Base-by-base conservation (phyloP, 1,140 invertebrate species). In the Caenorhabditis remanei region DNA sequence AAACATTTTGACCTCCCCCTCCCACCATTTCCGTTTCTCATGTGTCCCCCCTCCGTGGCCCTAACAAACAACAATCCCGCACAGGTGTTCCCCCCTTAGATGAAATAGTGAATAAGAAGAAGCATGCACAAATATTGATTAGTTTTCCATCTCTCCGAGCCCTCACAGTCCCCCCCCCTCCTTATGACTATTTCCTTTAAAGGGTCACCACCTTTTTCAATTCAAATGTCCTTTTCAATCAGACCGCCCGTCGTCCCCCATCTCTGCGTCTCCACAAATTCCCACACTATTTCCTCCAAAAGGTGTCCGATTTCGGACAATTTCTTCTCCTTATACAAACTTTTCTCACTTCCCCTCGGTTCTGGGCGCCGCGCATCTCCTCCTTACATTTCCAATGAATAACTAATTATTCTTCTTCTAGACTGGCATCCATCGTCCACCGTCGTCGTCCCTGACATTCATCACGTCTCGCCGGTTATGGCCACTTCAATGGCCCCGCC, bases 221-320 rank as follows among this genome's bases (percentile, higher is more conserved):
- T 79, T 79, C 71, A 50, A 79, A 63, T 50, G 71, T 79, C 71
- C 71, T 79, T 79, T 79, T 79, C 71, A 79, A 79, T 79, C 71
- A 79, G 71, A 11, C 71, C 65, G 65, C 65, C 61, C 14, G 5
- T 24, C 61, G 9, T 21, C 6, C 40, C 41, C 53, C 24, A 21
- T 79, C 46, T 50, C 46, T 41, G 9, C n/a, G 9, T 46, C 67
- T 75, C 67, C 19, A 32, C 40, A 13, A 75, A 19, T 79, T 79
- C 46, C 16, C n/a, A 19, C 53, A n/a, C 9, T 79, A 50, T 79
- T 79, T 79, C 71, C 11, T 32, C 32, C 32, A 32, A 4, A 24
- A 11, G 71, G 71, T 79, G 71, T 50, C 71, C 71, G 71, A 79
- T 79, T 79, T 79, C 71, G 71, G 71, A 79, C 40, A n/a, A 19